A percentile compares a stretch with the other conserved stretches of the same genome.
Conservation (phyloP, 2,888 invertebrate genomes). For the Tryphoninae sp. region DNA sequence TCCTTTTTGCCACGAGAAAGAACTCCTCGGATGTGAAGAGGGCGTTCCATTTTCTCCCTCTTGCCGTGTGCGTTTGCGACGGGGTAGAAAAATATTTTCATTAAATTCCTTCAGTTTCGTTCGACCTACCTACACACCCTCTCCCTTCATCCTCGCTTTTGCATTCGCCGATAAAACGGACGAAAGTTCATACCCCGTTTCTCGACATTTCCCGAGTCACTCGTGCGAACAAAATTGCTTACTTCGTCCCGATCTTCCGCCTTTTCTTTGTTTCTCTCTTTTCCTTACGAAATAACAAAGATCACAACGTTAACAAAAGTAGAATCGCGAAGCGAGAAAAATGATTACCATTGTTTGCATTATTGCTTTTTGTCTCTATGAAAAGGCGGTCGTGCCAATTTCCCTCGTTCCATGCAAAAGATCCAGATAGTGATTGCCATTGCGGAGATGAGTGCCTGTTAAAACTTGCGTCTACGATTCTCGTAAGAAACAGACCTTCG, state of each 20-base stretch:
- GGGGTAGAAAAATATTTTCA: constrained; percentile 51
- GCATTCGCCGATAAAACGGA: background rate
- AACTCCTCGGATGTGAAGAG: background rate
- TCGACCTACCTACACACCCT: background rate
- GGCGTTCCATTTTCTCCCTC: background rate
- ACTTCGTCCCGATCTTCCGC: background rate
- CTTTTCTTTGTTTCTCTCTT: background rate
- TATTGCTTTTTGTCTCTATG: too few relatives aligned
- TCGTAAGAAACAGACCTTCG: background rate
- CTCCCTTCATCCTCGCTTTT: background rate
- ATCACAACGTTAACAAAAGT: background rate
- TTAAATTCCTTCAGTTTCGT: constrained; percentile 32
- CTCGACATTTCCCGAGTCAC: background rate
- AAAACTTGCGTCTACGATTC: constrained; percentile 23
- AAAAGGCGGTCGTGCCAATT: background rate
- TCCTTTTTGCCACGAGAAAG: constrained; percentile 17
- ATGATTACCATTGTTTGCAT: too few relatives aligned
- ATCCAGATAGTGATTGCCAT: background rate
- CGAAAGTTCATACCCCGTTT: background rate
- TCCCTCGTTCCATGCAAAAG: background rate
- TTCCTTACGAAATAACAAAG: background rate
- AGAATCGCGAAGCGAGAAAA: too few relatives aligned
- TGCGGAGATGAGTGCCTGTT: background rate
- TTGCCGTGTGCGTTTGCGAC: background rate
- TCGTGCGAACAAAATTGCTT: background rate